phyloP scores from a whole-genome alignment of 2,888 invertebrate genomes.

The Synergus gifuensis region DNA sequence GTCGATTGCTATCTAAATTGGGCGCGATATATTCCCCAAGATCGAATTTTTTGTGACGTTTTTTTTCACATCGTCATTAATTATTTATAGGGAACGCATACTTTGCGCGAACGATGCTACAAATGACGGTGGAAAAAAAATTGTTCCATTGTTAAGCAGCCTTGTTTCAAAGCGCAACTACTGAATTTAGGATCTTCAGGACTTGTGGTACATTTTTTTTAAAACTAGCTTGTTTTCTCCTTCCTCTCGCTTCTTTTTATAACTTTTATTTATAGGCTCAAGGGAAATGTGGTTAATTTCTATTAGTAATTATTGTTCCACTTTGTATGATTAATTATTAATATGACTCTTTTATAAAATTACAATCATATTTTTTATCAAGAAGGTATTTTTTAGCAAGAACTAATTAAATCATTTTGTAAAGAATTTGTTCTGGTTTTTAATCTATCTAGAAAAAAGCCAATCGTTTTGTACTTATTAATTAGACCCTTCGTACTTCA shows the following conservation, averaged over 20 bases:
- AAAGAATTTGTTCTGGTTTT: background rate
- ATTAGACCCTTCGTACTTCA: constrained; percentile 21
- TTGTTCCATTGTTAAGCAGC: constrained; percentile 20
- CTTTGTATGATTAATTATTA: too few relatives aligned
- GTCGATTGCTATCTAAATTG: constrained; percentile 31
- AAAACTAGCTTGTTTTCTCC: background rate
- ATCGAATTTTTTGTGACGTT: constrained; percentile 1
- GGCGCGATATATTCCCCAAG: constrained; percentile 19
- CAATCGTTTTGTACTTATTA: constrained; percentile 16
- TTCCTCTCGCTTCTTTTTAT: background rate
- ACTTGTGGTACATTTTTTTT: background rate
- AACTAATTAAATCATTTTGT: background rate
- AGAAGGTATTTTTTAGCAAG: background rate
- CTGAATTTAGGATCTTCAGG: background rate
- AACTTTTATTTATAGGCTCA: background rate
- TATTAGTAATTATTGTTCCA: background rate
- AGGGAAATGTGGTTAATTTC: background rate
- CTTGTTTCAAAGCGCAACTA: constrained; percentile 11
- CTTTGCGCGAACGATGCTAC: background rate
- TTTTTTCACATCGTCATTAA: constrained; percentile 18
- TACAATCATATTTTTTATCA: background rate
- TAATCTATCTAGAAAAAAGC: background rate
- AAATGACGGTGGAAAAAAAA: constrained; percentile 25
- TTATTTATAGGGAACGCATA: constrained; percentile 27
- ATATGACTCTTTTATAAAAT: too few relatives aligned